phyloP scores from a whole-genome alignment of 2,113 vertebrate genomes.

The Zapornia atra region DNA sequence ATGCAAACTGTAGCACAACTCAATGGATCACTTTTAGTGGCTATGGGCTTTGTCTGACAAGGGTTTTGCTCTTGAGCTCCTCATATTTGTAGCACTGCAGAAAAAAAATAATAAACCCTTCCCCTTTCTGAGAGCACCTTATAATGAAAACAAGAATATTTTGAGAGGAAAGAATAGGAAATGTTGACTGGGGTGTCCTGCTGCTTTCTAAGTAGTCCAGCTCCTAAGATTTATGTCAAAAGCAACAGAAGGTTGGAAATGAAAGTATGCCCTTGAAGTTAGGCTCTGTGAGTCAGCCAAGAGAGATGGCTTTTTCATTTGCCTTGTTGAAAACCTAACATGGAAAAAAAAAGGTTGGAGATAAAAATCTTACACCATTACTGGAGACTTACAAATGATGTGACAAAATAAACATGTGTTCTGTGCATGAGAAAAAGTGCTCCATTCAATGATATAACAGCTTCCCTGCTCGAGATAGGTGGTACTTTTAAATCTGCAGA shows the following conservation, averaged over 20 bases:
- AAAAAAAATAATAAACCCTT: slow-evolving; percentile 41
- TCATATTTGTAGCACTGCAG: slow-evolving; percentile 4
- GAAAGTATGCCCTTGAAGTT: slow-evolving; percentile 64
- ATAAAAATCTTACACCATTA: slow-evolving; percentile 40
- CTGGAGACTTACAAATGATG: slow-evolving; percentile 42
- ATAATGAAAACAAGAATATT: slow-evolving; percentile 70
- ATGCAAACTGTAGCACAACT: slow-evolving; percentile 2
- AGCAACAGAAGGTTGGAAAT: slow-evolving; percentile 56
- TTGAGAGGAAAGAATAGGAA: slow-evolving; percentile 68
- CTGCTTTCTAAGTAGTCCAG: slow-evolving; percentile 68
- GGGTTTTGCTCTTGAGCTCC: slow-evolving; percentile 36
- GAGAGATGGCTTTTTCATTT: slow-evolving; percentile 38
- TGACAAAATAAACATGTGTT: slow-evolving; percentile 28
- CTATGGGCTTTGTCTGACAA: background rate
- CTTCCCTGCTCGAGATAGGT: background rate
- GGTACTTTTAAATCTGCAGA: background rate
- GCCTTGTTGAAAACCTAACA: slow-evolving; percentile 26
- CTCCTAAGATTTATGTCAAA: slow-evolving; percentile 67
- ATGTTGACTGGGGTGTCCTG: slow-evolving; percentile 55
- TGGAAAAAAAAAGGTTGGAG: slow-evolving; percentile 24
- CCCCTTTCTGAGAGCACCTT: slow-evolving; percentile 26
- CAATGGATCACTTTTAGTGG: background rate
- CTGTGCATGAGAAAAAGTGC: background rate
- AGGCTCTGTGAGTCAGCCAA: slow-evolving; percentile 25
- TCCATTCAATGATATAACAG: background rate